Conservation (phyloP, 2,113 vertebrate species). For the Tupaia tana region DNA sequence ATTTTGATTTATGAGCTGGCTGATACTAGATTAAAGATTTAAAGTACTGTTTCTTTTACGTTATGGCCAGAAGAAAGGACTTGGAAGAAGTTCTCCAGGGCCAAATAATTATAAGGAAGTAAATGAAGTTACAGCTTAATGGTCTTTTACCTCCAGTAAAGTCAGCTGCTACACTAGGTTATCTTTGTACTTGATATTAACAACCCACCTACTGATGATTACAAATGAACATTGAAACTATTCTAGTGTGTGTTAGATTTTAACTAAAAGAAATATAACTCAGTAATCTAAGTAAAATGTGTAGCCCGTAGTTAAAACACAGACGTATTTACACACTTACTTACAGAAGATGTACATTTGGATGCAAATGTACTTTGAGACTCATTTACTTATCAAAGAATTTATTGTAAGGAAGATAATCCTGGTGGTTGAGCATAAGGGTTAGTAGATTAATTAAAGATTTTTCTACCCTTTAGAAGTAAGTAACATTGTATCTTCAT, state of each 20-base stretch:
- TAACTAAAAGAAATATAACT: neutral
- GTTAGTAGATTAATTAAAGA: neutral
- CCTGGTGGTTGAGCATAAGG: neutral
- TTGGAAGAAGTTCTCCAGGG: neutral
- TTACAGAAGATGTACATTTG: neutral
- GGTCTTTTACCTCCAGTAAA: neutral
- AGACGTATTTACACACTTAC: neutral
- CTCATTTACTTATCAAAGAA: neutral
- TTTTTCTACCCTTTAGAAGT: neutral
- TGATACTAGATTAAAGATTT: neutral
- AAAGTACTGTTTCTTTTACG: neutral
- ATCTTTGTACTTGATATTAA: neutral
- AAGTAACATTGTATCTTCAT: neutral
- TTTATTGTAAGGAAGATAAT: neutral
- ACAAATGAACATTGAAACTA: neutral
- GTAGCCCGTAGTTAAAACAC: neutral
- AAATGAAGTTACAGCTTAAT: slow-evolving; percentile 12
- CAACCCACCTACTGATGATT: neutral
- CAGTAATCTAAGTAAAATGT: neutral
- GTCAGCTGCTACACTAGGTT: neutral
- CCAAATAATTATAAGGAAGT: neutral
- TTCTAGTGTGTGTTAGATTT: neutral
- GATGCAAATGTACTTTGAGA: neutral
- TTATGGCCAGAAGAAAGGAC: neutral
- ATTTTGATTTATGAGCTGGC: neutral